Conservation (phyloP, 2,113 vertebrate species). For the Nothocercus nigrocapillus region DNA sequence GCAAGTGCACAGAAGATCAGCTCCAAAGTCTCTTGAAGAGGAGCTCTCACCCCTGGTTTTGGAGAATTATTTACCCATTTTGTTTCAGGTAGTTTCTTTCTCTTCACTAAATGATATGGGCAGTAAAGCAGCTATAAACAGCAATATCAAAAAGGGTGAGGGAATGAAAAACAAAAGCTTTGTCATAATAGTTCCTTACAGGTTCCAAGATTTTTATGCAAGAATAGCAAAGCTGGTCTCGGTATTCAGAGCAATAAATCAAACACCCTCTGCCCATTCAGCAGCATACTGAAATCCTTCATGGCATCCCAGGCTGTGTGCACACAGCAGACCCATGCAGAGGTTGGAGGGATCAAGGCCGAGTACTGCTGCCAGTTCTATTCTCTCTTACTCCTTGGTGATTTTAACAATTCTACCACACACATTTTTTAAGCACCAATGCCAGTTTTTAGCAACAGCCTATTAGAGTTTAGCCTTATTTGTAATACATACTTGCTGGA, state of each 20-base stretch:
- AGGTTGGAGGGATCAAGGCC: neutral
- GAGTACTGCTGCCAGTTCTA: neutral
- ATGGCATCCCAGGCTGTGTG: too few species aligned
- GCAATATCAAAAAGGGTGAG: neutral
- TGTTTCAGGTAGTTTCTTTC: neutral
- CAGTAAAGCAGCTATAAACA: neutral
- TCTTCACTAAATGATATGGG: neutral
- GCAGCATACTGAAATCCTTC: rapidly evolving
- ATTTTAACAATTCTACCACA: neutral
- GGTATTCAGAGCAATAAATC: neutral
- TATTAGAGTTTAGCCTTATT: neutral
- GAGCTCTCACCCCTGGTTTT: neutral
- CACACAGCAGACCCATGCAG: neutral
- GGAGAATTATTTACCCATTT: too few species aligned
- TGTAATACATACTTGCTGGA: neutral
- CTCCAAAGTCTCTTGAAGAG: neutral
- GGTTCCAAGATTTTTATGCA: too few species aligned
- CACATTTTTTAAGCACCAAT: neutral
- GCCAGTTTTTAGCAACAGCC: neutral
- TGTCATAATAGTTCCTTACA: neutral
- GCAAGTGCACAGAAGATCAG: neutral
- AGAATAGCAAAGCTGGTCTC: neutral
- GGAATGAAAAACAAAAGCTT: neutral
- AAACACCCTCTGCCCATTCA: rapidly evolving
- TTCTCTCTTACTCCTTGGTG: neutral